Evolutionary conservation across 2,113 vertebrate genomes (phyloP).

Genomic region (Callionymus lyra): DNA sequence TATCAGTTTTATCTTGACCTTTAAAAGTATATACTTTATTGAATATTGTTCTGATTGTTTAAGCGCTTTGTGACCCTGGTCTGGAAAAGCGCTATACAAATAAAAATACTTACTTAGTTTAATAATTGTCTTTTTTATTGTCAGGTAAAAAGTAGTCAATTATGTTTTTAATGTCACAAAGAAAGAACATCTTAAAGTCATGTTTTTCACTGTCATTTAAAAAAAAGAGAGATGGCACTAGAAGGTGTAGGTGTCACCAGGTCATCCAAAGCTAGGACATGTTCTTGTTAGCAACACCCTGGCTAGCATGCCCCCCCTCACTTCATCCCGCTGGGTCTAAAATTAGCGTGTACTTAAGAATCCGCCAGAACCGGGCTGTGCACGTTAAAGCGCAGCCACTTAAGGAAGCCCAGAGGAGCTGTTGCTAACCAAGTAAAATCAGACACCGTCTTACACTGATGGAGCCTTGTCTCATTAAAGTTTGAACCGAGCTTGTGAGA

Average conservation of each 20-base stretch:
- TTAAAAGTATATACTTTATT: too few species aligned
- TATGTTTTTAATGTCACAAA: too few species aligned
- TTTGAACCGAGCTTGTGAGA: conserved; percentile 43
- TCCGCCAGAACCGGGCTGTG: conserved; percentile 38
- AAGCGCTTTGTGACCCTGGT: too few species aligned
- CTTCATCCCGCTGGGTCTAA: conserved; percentile 28
- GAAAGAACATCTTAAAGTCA: neutral
- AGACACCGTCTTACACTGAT: conserved; percentile 38
- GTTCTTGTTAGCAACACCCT: conserved; percentile 27
- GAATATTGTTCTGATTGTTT: too few species aligned
- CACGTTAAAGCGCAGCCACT: conserved; percentile 64
- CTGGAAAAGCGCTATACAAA: too few species aligned
- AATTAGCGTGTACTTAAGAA: conserved; percentile 61
- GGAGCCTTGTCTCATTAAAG: conserved; percentile 57
- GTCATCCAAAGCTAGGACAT: conserved; percentile 17
- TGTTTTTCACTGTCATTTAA: neutral
- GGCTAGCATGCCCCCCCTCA: conserved; percentile 7
- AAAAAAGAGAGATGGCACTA: neutral
- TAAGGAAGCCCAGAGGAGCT: conserved; percentile 55
- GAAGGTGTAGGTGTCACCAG: conserved; percentile 5
- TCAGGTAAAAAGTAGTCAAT: too few species aligned
- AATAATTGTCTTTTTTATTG: too few species aligned
- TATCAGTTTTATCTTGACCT: too few species aligned
- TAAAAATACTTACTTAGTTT: too few species aligned
- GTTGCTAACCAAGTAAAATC: conserved; percentile 44